phyloP scores from a whole-genome alignment of 2,113 vertebrate genomes.

The Mandrillus leucophaeus region DNA sequence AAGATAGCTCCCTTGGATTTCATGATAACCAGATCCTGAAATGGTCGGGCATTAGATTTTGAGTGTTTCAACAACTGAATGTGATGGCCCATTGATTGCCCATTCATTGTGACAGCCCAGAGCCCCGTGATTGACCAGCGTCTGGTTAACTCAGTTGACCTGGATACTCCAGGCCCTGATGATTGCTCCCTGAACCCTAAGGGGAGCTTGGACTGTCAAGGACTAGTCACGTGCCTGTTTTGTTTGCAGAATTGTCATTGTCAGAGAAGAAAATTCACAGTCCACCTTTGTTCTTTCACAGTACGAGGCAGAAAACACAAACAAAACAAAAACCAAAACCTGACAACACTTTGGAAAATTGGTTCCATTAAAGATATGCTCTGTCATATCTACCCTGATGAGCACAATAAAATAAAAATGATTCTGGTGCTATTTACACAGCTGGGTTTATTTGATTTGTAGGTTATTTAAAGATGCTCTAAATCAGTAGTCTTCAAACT shows the following conservation, averaged over 20 bases:
- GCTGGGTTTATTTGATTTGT: neutral
- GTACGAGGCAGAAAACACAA: neutral
- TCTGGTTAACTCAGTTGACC: slow-evolving; percentile 55
- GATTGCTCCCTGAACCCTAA: slow-evolving; percentile 50
- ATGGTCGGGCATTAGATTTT: neutral
- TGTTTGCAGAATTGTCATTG: slow-evolving; percentile 19
- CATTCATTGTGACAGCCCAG: slow-evolving; percentile 48
- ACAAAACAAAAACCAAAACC: neutral
- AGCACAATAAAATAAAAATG: neutral
- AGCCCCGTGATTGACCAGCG: neutral
- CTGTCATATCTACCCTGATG: neutral
- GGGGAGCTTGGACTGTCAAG: slow-evolving; percentile 3
- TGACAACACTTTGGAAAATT: neutral
- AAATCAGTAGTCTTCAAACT: neutral
- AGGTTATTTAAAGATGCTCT: neutral
- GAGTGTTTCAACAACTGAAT: neutral
- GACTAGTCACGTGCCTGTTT: slow-evolving; percentile 9
- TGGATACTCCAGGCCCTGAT: neutral
- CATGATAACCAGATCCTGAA: neutral
- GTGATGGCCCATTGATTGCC: slow-evolving; percentile 37
- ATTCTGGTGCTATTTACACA: neutral
- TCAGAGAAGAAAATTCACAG: slow-evolving; percentile 39
- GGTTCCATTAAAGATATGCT: neutral
- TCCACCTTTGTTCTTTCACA: neutral
- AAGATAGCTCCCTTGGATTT: neutral